Percentiles rank a stretch among this genome's conserved stretches.
These are phyloP conservation scores for Melanotaenia boesemani DNA, from an alignment of 2,797 vertebrate species.

Conservation along the genomic window DNA sequence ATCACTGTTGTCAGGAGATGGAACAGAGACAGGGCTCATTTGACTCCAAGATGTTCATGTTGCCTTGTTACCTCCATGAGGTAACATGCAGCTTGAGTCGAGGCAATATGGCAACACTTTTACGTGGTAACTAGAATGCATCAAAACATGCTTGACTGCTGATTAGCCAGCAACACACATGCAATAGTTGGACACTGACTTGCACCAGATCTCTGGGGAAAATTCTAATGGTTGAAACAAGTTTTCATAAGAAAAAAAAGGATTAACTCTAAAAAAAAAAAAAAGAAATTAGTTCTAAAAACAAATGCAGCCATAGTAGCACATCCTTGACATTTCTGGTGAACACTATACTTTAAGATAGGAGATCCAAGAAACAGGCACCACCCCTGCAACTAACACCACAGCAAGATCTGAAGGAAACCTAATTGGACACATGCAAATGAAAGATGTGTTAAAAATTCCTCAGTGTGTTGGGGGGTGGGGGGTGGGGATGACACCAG, in stretches of 20 bases:
- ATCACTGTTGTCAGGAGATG: background rate
- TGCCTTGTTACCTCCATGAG: too few relatives aligned
- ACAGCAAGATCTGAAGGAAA: conserved; percentile 52
- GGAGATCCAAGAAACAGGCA: conserved; percentile 27
- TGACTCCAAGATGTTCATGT: background rate
- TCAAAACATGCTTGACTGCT: conserved; percentile 16
- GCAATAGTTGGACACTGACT: background rate
- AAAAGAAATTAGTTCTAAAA: conserved; percentile 25
- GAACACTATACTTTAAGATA: conserved; percentile 30
- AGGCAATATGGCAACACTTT: conserved; percentile 5
- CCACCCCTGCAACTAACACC: conserved; percentile 21
- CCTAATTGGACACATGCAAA: conserved; percentile 76
- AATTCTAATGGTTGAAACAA: too few relatives aligned
- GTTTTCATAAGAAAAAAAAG: background rate
- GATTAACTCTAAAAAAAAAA: background rate
- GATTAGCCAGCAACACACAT: conserved; percentile 4
- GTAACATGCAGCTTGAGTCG: too few relatives aligned
- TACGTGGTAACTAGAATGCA: background rate
- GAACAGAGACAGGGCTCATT: background rate
- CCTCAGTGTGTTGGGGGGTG: conserved; percentile 62
- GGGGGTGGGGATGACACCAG: conserved; percentile 60
- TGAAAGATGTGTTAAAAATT: conserved; percentile 67
- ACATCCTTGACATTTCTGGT: conserved; percentile 24
- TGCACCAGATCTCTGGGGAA: too few relatives aligned
- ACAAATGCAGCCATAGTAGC: conserved; percentile 22